Base-by-base conservation (phyloP, 2,888 invertebrate species). In the Abrostola triplasia region DNA sequence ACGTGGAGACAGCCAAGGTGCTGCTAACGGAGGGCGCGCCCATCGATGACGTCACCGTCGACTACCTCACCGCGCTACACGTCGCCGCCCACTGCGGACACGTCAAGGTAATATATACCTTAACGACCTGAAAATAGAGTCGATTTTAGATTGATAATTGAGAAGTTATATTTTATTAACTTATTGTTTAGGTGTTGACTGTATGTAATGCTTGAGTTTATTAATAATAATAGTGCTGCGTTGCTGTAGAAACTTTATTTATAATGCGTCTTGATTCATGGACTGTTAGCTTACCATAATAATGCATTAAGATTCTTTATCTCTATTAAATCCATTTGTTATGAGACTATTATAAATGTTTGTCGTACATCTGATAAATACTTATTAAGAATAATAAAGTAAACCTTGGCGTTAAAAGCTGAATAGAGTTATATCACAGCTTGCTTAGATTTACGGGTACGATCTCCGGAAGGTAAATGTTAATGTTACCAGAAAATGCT, bases 11-110 rank as follows among this genome's bases (percentile, higher is more conserved):
- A 66, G 99, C 99, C 6, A 96, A 98, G 59, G 97, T 98, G 56
- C 95, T 99, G 7, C 96, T 99, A 10, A 96, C 98, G 79, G 98
- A 99, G 90, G 98, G 98, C 74, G 99, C 99, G 1, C 98, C 98
- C n/a, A 99, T 99, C 54, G 99, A 99, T 94, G 99, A 99, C 94
- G 99, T 99, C 71, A 99, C 99, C 0, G 98, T 99, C 48, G 99
- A 99, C 93, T 99, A 99, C 90, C 95, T 99, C 84, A 99, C 99
- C 0, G 98, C 99, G 0, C 95, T 99, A 40, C 99, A 99, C 88
- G 99, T 99, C 7, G 98, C 99, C 11, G 98, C 99, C 0, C 98
- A 98, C 84, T 98, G 98, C 84, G 98, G 98, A 7, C 98, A 98
- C 88, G 98, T 99, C 38, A 95, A 95, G 90, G 95, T 94, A 84